Percentiles rank a stretch among this genome's conserved stretches.
These are phyloP conservation scores for Leucosticte australis DNA, from an alignment of 2,113 vertebrate species.

Conservation along the genomic window DNA sequence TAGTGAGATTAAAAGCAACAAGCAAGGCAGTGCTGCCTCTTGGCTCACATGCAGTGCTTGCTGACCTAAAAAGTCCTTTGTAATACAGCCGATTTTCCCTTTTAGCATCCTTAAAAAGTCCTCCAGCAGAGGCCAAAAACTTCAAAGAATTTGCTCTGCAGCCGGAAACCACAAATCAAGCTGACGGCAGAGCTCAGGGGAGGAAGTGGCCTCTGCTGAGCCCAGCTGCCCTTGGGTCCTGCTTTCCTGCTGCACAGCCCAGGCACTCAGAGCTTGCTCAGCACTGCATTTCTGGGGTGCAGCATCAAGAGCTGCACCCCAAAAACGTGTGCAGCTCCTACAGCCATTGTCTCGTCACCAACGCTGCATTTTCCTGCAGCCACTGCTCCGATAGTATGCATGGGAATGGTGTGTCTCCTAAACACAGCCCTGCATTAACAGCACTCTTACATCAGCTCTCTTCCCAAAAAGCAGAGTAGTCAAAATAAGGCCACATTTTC, in stretches of 20 bases:
- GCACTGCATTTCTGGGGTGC: accelerated
- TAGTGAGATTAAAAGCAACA: background rate
- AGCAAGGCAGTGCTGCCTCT: background rate
- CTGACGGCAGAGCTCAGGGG: slow-evolving; percentile 47
- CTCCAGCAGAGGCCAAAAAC: slow-evolving; percentile 48
- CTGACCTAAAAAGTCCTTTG: slow-evolving; percentile 46
- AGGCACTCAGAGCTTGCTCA: background rate
- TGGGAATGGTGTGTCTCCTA: accelerated
- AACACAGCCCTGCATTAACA: background rate
- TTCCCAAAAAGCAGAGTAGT: background rate
- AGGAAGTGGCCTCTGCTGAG: slow-evolving; percentile 21
- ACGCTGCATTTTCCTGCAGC: accelerated
- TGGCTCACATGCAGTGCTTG: background rate
- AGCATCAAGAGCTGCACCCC: background rate
- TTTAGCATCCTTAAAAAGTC: slow-evolving; percentile 38
- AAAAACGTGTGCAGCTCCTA: background rate
- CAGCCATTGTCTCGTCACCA: background rate
- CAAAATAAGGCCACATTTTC: background rate
- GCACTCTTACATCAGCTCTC: background rate
- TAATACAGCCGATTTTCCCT: slow-evolving; percentile 15
- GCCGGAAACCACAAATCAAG: slow-evolving; percentile 62
- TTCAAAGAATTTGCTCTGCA: slow-evolving; percentile 55
- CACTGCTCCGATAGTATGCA: accelerated
- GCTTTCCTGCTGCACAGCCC: background rate
- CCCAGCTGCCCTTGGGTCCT: background rate